Conservation (phyloP, 1,140 invertebrate species). For the Neomicropteryx cornuta region DNA sequence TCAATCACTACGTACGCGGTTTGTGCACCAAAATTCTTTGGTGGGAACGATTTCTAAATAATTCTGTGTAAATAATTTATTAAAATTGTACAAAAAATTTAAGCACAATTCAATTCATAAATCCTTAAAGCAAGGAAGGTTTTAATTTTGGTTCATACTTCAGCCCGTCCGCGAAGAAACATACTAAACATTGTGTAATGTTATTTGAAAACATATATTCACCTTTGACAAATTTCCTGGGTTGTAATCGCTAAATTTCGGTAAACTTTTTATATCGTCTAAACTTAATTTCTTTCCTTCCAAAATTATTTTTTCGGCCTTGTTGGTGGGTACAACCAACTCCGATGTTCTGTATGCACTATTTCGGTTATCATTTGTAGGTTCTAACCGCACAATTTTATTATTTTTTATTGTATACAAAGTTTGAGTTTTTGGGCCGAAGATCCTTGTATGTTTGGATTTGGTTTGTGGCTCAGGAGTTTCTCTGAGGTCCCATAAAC, state of each 20-base stretch:
- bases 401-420: slow-evolving; percentile 29
- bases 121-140: too few relatives aligned
- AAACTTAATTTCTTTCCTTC: slow-evolving; percentile 21
- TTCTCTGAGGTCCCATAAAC: slow-evolving; percentile 14
- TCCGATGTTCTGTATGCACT: slow-evolving; percentile 2
- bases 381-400: slow-evolving; percentile 21
- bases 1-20: too few relatives aligned
- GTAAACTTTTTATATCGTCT: slow-evolving; percentile 35
- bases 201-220: too few relatives aligned
- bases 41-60: too few relatives aligned
- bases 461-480: slow-evolving; percentile 6
- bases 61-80: too few relatives aligned
- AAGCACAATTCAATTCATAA: too few relatives aligned
- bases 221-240: slow-evolving; percentile 32
- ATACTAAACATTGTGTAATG: too few relatives aligned
- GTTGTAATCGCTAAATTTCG: slow-evolving; percentile 39
- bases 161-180: too few relatives aligned
- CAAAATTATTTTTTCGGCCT: slow-evolving; percentile 11
- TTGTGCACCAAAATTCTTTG: too few relatives aligned
- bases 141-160: too few relatives aligned
- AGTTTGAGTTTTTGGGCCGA: slow-evolving; percentile 20
- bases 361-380: slow-evolving; percentile 6
- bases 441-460: slow-evolving; percentile 8
- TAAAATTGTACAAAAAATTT: too few relatives aligned
- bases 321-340: slow-evolving; percentile 10